Evolutionary conservation across 2,113 vertebrate genomes (phyloP), one percentile per base, ranked within the genome.

Genomic region (Megaceryle maxima): DNA sequence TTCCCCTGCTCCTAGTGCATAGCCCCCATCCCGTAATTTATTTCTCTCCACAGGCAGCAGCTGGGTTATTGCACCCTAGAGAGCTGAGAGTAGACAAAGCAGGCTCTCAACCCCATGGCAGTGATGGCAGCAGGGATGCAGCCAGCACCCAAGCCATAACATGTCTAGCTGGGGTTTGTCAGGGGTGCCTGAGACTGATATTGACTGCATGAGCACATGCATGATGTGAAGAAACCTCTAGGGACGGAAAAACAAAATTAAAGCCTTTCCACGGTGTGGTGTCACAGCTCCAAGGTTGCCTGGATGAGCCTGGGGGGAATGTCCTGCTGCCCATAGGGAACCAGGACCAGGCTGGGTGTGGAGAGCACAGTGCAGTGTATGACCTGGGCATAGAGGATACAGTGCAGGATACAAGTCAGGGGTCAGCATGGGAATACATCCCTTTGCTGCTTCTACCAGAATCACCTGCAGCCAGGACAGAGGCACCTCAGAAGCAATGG

Each of bases 341-440:
- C 8, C 3, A 1, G 35, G 16, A 29, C 35, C 21, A 7, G 48
- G 26, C 17, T 64, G 68, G 53, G 31, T 26, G 24, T 2, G 3
- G 35, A n/a, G 12, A 55, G 12, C 1, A 0, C 0, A 1, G 39
- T 37, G n/a, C 24, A n/a, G 50, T 17, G 41, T 25, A 33, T 0
- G 0, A 79, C 31, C 35, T 29, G 8, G 11, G 44, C 35, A 44
- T 6, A 6, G 24, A 35, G 55, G 1, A 17, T 33, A 15, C 1
- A 6, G 22, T 43, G 29, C 83, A 80, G 80, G 28, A 12, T 35
- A 29, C 1, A 1, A 69, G 48, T 10, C 1, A 2, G 21, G 21
- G 33, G 2, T 41, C 63, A 83, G 31, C 13, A 37, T 13, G 15
- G 28, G n/a, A 46, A 51, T 25, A 44, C 1, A 9, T 9, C 62